phyloP scores from a whole-genome alignment of 2,888 invertebrate genomes.

The Chelonus formosanus region DNA sequence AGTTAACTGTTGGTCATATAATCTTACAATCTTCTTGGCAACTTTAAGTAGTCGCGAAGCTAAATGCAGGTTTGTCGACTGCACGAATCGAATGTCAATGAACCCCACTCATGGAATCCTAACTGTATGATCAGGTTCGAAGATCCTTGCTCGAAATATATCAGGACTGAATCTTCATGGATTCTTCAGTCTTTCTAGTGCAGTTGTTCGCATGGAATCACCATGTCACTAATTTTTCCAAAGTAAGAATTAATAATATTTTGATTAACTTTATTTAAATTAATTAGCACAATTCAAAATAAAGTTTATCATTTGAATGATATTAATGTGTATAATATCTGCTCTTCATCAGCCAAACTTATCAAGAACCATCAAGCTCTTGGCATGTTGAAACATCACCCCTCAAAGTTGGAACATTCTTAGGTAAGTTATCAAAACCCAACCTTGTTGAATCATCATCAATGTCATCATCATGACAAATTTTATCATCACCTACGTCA shows the following conservation, averaged over 20 bases:
- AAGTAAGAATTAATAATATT: conserved; percentile 17
- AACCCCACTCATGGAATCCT: conserved; percentile 46
- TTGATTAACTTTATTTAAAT: not conserved
- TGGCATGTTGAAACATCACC: not conserved
- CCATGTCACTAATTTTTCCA: conserved; percentile 1
- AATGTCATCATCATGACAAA: too few relatives aligned
- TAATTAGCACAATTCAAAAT: too few relatives aligned
- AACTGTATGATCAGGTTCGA: conserved; percentile 51
- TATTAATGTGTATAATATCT: too few relatives aligned
- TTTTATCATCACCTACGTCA: too few relatives aligned
- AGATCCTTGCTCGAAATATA: conserved; percentile 48
- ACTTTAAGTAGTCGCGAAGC: conserved; percentile 15
- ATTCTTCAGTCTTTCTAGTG: conserved; percentile 44
- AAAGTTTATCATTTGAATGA: too few relatives aligned
- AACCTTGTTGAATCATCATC: too few relatives aligned
- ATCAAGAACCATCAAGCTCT: not conserved
- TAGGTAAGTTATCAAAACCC: too few relatives aligned
- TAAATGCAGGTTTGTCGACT: conserved; percentile 30
- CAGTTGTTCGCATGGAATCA: conserved; percentile 10
- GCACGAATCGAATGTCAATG: conserved; percentile 42
- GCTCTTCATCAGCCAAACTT: not conserved
- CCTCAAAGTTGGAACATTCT: too few relatives aligned
- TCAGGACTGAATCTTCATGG: conserved; percentile 39
- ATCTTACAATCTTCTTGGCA: conserved; percentile 5
- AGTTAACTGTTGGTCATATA: conserved; percentile 1